Evolutionary conservation across 2,888 invertebrate species (phyloP), one percentile per base, ranked within the genome.

Genomic region (Parascotia fuliginaria): DNA sequence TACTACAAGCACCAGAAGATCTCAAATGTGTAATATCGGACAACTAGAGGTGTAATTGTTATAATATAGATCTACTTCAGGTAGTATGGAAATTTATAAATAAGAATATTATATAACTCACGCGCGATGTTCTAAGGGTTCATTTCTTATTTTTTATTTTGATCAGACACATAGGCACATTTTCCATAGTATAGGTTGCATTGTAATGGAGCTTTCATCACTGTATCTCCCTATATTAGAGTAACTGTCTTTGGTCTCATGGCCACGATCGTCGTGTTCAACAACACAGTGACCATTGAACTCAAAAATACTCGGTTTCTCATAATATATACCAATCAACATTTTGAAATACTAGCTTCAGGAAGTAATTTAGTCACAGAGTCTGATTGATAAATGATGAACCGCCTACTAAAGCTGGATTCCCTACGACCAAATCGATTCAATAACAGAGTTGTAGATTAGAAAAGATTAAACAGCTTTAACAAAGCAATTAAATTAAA

Each of bases 1-100:
- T 70, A 74, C 87, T 89, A 90, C 77, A 90, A 90, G 90, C 90
- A 90, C 90, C 90, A 89, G 83, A 86, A 84, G 77, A 83, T 85
- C 81, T 79, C 68, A 65, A 81, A 79, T 75, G 73, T 80, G 77
- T 64, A 57, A 75, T 73, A 77, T 70, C 69, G 75, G 75, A 79
- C 57, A 65, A 60, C 65, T 72, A 73, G 49, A 63, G 47, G 51
- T 70, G 65, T 62, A 50, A 55, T 37, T 12, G 31, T 42, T 38
- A 46, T 63, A 60, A 58, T 59, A 66, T 55, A 61, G 58, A 57
- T 50, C 74, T 75, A 75, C 46, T 31, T 59, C 61, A 64, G 47
- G 63, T 60, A 65, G 49, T 64, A 65, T 60, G 49, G 64, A 62
- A 66, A 71, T 62, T 65, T 43, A 65, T 53, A 61, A 55, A 61